phyloP scores from a whole-genome alignment of 2,797 vertebrate species.

The Helostoma temminkii region DNA sequence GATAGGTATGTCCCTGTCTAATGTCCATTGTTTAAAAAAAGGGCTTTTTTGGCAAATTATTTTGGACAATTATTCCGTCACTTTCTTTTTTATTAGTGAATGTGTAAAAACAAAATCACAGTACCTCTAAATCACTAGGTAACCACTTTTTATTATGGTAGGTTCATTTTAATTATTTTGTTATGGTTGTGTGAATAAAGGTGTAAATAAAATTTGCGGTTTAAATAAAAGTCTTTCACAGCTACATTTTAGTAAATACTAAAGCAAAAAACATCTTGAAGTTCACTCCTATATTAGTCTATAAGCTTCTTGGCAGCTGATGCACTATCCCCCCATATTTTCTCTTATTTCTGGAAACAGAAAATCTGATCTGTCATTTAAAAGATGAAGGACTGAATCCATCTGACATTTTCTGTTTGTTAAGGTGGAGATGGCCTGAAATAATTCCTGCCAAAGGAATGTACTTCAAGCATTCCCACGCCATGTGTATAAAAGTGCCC shows the following conservation, averaged over 20 bases:
- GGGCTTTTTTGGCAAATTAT: too few relatives aligned
- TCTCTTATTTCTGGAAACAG: slow-evolving; percentile 4
- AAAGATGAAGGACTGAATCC: slow-evolving; percentile 28
- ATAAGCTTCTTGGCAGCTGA: slow-evolving; percentile 26
- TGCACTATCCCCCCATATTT: slow-evolving; percentile 20
- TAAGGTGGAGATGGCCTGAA: slow-evolving; percentile 27
- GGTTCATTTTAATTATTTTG: background rate
- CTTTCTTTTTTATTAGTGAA: background rate
- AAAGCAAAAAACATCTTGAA: slow-evolving; percentile 27
- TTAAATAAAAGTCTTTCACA: background rate
- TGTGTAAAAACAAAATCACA: too few relatives aligned
- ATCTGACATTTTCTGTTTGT: slow-evolving; percentile 19
- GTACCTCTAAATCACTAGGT: background rate
- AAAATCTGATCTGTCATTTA: slow-evolving; percentile 44
- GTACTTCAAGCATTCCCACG: slow-evolving; percentile 10
- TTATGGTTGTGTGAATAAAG: background rate
- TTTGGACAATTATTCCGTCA: background rate
- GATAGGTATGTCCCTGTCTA: slow-evolving; percentile 83
- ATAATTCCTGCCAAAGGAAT: slow-evolving; percentile 35
- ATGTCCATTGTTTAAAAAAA: background rate
- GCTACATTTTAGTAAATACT: background rate
- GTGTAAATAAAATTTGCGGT: background rate
- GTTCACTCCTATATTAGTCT: background rate
- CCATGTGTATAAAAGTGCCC: slow-evolving; percentile 18
- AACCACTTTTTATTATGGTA: background rate